phyloP scores from a whole-genome alignment of 2,888 invertebrate species.

The Gymnoscelis rufifasciata region DNA sequence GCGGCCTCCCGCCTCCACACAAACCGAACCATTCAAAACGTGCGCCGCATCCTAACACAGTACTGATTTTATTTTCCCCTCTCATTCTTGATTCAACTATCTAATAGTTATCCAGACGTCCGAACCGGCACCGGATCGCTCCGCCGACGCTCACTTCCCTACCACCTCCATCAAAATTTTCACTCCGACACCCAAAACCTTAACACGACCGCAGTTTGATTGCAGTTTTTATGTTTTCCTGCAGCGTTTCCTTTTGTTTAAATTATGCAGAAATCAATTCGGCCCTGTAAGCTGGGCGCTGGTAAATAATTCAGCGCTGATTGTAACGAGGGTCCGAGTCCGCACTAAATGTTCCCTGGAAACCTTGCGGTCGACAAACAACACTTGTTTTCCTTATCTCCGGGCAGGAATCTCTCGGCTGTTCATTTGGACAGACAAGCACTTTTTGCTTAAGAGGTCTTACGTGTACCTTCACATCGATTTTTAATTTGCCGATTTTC shows the following conservation, averaged over 20 bases:
- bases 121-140: too few species aligned
- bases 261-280: conserved; percentile 76
- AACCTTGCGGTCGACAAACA: conserved; percentile 55
- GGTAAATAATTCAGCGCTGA: conserved; percentile 73
- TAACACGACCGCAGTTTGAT: conserved; percentile 40
- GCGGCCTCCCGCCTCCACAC: conserved; percentile 51
- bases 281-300: conserved; percentile 57
- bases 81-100: conserved; percentile 69
- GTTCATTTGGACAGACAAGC: conserved; percentile 35
- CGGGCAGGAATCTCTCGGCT: conserved; percentile 43
- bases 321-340: conserved; percentile 69
- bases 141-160: conserved; percentile 27
- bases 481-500: conserved; percentile 38
- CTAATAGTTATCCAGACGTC: conserved; percentile 63
- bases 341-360: conserved; percentile 63
- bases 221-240: conserved; percentile 49
- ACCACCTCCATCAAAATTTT: conserved; percentile 30
- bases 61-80: conserved; percentile 74
- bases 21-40: conserved; percentile 67
- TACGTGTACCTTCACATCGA: conserved; percentile 30
- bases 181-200: conserved; percentile 22
- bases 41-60: conserved; percentile 70
- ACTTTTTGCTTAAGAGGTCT: conserved; percentile 36
- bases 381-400: conserved; percentile 57
- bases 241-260: conserved; percentile 54